Base-by-base conservation (phyloP, 1,140 invertebrate species). In the Apocrypta bakeri region DNA sequence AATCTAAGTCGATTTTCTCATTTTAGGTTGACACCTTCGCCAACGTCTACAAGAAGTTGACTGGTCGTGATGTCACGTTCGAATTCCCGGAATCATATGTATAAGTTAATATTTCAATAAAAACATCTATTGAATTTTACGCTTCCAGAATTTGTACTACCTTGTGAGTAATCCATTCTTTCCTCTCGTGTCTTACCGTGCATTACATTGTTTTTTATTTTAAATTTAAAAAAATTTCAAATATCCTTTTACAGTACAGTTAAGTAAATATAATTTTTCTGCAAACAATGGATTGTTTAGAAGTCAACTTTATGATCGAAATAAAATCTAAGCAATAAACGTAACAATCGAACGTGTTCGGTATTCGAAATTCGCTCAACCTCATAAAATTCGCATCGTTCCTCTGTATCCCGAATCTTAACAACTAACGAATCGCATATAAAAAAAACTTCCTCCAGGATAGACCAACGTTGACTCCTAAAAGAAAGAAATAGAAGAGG, bases 51-150 rank as follows among this genome's bases (percentile, higher is more conserved):
- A 99, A 99, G 94, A 99, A 99, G 92, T 93, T 99, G 84, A 99
- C 99, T 85, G 98, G 98, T 86, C 98, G 99, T 89, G 98, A 99
- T 94, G 99, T 99, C 74, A 97, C 95, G 83, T 99, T 99, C 92
- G 98, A 99, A 94, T 99, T 99, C 93, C 98, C 98, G 83, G 99
- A 99, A 94, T 97, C 97, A 88, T 97, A 97, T 94, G 95, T 97
- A 95, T 97, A 96, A 97, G 93, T 91, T 91, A 89, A 90, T 90
- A 91, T 91, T 92, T 91, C 91, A 93, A 93, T 88, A 90, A 89
- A 88, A 76, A 33, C 56, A 76, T 27, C n/a, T 82, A 76, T 82
- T 82, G 80, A 82, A 82, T 69, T 69, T 12, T 69, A 81, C 74
- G 74, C 56, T 37, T 40, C 25, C 48, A 56, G 40, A 79, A n/a